Evolutionary conservation across 2,113 vertebrate genomes (phyloP).

Genomic region (Eulacestoma nigropectus): DNA sequence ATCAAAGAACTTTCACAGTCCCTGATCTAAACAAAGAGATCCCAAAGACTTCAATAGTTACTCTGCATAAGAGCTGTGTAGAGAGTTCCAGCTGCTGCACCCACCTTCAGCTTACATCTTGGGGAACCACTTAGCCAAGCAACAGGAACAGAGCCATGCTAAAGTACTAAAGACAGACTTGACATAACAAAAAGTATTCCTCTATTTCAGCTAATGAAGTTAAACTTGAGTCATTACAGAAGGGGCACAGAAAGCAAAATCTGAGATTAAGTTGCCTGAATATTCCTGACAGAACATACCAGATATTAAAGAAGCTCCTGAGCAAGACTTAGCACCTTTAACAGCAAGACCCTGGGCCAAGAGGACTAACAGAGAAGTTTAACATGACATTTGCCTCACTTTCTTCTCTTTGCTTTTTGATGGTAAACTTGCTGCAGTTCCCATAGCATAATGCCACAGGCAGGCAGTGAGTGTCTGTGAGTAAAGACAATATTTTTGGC

Average conservation of each 20-base stretch:
- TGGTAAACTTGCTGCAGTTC: not conserved
- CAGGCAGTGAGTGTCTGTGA: not conserved
- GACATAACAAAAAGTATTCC: not conserved
- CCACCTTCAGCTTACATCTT: not conserved
- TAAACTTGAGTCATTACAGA: not conserved
- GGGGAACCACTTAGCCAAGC: not conserved
- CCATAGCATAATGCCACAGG: not conserved
- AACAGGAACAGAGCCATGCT: not conserved
- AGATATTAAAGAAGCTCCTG: not conserved
- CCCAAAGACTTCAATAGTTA: not conserved
- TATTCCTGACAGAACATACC: not conserved
- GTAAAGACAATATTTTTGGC: not conserved
- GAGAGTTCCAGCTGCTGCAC: not conserved
- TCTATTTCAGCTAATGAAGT: not conserved
- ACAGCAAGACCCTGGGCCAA: not conserved
- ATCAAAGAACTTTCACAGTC: not conserved
- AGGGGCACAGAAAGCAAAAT: not conserved
- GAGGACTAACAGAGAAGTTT: not conserved
- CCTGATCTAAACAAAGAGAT: not conserved
- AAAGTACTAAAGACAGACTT: not conserved
- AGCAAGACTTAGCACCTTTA: not conserved
- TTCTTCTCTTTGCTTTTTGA: not conserved
- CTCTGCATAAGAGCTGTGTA: not conserved
- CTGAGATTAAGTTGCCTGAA: not conserved
- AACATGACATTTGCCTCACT: accelerated